Percentiles rank a stretch among this genome's conserved stretches.
Evolutionary conservation across 1,140 invertebrate species (phyloP).

Genomic region (Drosophila mayri): DNA sequence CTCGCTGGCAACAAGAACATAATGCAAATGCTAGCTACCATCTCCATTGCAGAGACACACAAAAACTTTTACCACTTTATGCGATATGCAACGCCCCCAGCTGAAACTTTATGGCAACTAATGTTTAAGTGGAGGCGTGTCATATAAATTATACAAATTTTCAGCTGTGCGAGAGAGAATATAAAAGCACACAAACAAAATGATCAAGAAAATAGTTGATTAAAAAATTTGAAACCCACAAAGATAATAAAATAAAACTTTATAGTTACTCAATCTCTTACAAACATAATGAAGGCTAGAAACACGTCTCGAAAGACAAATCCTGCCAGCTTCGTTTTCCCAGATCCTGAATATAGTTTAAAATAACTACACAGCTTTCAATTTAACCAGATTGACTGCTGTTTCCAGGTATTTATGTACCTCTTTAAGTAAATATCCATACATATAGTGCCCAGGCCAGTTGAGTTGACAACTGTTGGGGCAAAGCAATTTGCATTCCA

Average conservation of each 20-base stretch:
- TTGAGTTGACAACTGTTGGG: conserved; percentile 45
- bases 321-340: not conserved
- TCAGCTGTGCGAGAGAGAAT: not conserved
- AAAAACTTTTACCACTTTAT: conserved; percentile 34
- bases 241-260: too few relatives aligned
- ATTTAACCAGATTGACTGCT: conserved; percentile 37
- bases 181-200: not conserved
- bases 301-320: not conserved
- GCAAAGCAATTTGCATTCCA: conserved; percentile 59
- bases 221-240: not conserved
- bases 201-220: not conserved
- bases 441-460: conserved; percentile 4
- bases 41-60: conserved; percentile 11
- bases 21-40: conserved; percentile 52
- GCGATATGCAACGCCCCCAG: conserved; percentile 31
- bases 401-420: conserved; percentile 8
- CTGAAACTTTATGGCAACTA: conserved; percentile 19
- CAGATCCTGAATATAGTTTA: not conserved
- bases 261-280: not conserved
- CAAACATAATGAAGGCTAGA: fast-evolving
- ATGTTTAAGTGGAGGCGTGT: not conserved
- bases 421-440: not conserved
- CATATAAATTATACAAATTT: conserved; percentile 13
- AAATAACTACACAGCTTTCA: conserved; percentile 32
- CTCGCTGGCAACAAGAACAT: conserved; percentile 65